These are phyloP conservation scores for Trichogramma dendrolimi DNA, from an alignment of 2,888 invertebrate species.

Conservation along the genomic window DNA sequence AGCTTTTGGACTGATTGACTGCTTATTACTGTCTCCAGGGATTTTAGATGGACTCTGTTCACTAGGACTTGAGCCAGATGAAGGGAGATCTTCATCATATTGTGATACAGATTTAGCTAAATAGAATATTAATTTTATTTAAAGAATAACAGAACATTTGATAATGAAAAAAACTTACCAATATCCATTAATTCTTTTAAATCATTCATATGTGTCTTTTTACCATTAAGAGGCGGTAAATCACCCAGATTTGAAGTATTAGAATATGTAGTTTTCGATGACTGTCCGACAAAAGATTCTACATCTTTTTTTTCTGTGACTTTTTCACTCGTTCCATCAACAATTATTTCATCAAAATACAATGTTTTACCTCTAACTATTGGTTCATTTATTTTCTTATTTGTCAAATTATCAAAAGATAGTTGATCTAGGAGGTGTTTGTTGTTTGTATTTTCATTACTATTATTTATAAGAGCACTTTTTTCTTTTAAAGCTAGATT, in stretches of 20 bases:
- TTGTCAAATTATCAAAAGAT: slow-evolving; percentile 42
- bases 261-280: slow-evolving; percentile 42
- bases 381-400: slow-evolving; percentile 37
- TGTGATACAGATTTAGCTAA: slow-evolving; percentile 41
- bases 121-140: slow-evolving; percentile 12
- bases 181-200: slow-evolving; percentile 48
- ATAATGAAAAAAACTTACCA: slow-evolving; percentile 34
- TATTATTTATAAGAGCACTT: no score
- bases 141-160: not conserved
- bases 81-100: slow-evolving; percentile 47
- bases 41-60: slow-evolving; percentile 47
- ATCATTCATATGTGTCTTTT: slow-evolving; percentile 48
- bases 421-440: no score
- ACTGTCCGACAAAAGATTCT: slow-evolving; percentile 37
- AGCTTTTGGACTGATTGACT: slow-evolving; percentile 29
- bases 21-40: slow-evolving; percentile 24
- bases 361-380: slow-evolving; percentile 45
- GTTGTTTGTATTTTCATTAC: no score
- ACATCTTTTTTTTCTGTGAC: slow-evolving; percentile 35
- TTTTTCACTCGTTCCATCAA: slow-evolving; percentile 46
- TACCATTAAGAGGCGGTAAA: slow-evolving; percentile 48
- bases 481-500: no score
- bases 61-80: slow-evolving; percentile 47
- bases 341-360: slow-evolving; percentile 48
- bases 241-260: slow-evolving; percentile 46